Conservation (phyloP, 2,113 vertebrate genomes). For the Mustelus asterias region DNA sequence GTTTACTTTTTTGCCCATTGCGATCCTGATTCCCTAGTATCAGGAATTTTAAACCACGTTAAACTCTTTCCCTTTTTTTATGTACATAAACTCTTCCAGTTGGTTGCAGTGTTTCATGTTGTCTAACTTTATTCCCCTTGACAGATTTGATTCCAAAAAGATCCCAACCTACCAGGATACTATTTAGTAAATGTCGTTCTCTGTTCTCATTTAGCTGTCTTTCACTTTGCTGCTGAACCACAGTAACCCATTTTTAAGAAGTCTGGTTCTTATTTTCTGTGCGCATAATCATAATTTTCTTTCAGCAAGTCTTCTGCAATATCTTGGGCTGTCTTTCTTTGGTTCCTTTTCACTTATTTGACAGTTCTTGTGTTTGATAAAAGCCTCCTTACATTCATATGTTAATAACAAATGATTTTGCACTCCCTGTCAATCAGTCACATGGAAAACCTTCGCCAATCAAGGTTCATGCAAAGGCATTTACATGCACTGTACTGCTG, state of each 20-base stretch:
- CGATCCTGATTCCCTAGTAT: not conserved
- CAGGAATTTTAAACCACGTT: not conserved
- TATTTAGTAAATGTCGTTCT: not conserved
- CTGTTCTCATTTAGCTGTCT: not conserved
- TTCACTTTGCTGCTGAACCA: not conserved
- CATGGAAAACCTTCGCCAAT: not conserved
- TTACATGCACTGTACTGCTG: not conserved
- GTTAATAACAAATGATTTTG: not conserved
- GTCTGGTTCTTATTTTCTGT: constrained; percentile 14
- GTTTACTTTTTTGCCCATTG: no score
- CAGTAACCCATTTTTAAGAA: not conserved
- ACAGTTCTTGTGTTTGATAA: not conserved
- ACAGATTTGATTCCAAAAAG: not conserved
- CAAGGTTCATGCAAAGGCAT: not conserved
- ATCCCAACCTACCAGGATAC: not conserved
- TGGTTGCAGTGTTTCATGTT: not conserved
- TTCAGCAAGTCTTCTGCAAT: not conserved
- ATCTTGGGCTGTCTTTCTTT: not conserved
- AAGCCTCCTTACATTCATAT: not conserved
- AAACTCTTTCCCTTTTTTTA: not conserved
- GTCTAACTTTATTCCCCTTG: not conserved
- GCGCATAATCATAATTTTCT: not conserved
- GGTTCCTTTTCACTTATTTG: not conserved
- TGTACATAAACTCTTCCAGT: not conserved
- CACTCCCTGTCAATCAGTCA: not conserved